phyloP scores from a whole-genome alignment of 2,888 invertebrate species.

The Acholoe squamosa region DNA sequence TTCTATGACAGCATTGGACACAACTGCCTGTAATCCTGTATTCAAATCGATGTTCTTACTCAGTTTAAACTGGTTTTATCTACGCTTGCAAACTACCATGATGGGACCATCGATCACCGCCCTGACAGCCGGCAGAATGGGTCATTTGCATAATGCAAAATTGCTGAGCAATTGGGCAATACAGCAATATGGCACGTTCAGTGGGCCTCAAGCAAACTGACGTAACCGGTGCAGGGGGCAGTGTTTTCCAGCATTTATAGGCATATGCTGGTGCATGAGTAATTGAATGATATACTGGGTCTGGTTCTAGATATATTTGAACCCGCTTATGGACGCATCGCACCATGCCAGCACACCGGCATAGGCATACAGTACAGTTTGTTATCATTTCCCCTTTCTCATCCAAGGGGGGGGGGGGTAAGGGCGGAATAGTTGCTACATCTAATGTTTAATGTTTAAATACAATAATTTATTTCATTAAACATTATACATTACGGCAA shows the following conservation, averaged over 20 bases:
- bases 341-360: too few relatives aligned
- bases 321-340: too few relatives aligned
- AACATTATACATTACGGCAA: too few relatives aligned
- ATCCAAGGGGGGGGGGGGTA: too few relatives aligned
- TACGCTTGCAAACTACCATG: not conserved
- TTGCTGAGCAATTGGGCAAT: conserved; percentile 30
- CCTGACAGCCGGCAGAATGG: conserved; percentile 2
- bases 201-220: not conserved
- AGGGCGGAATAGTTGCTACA: too few relatives aligned
- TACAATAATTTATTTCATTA: too few relatives aligned
- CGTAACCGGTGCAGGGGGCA: conserved; percentile 2
- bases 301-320: too few relatives aligned
- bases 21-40: not conserved
- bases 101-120: conserved; percentile 36
- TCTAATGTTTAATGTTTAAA: too few relatives aligned
- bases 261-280: not conserved
- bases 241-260: conserved; percentile 23
- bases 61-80: not conserved
- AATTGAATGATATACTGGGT: not conserved
- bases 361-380: too few relatives aligned
- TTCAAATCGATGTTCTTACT: conserved; percentile 4
- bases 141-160: conserved; percentile 42
- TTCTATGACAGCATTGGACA: not conserved
- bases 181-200: conserved; percentile 4
- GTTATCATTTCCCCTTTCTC: too few relatives aligned